These are phyloP conservation scores for Solea senegalensis DNA, from an alignment of 2,113 vertebrate species.

Conservation along the genomic window DNA sequence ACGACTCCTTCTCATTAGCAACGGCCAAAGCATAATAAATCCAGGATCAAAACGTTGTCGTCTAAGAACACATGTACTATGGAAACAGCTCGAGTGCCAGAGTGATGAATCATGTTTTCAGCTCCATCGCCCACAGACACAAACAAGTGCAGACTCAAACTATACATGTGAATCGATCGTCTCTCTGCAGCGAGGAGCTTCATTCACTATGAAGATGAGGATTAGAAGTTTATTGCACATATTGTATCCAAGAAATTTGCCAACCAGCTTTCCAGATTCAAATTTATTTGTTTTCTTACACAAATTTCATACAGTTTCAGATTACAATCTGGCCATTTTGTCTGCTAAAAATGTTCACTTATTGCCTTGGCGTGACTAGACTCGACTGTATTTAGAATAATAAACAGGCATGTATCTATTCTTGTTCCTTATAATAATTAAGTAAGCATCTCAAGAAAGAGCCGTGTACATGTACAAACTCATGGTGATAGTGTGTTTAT, in stretches of 20 bases:
- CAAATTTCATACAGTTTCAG: conserved; percentile 62
- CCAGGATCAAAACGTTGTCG: conserved; percentile 9
- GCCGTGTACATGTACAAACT: conserved; percentile 50
- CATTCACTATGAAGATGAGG: conserved; percentile 3
- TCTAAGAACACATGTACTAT: conserved; percentile 2
- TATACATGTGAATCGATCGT: conserved; percentile 3
- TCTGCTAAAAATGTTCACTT: conserved; percentile 74
- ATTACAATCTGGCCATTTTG: conserved; percentile 56
- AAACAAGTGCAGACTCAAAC: conserved; percentile 21
- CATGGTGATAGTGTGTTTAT: conserved; percentile 26
- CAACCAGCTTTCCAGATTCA: conserved; percentile 35
- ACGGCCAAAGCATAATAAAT: conserved; percentile 1
- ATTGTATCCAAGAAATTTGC: conserved; percentile 8
- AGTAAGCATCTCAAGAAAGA: conserved; percentile 47
- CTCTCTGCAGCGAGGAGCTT: conserved; percentile 6
- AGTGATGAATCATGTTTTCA: conserved; percentile 56
- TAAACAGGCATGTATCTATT: conserved; percentile 37
- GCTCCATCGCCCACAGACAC: conserved; percentile 52
- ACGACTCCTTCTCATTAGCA: conserved; percentile 9
- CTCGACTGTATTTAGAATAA: conserved; percentile 50
- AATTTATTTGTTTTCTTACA: conserved; percentile 77
- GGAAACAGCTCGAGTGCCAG: conserved; percentile 44
- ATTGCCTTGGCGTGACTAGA: conserved; percentile 72
- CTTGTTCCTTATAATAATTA: conserved; percentile 6
- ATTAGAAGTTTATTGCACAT: conserved; percentile 16